Evolutionary conservation across 1,140 invertebrate species (phyloP).

Genomic region (Drosophila rhopaloa): DNA sequence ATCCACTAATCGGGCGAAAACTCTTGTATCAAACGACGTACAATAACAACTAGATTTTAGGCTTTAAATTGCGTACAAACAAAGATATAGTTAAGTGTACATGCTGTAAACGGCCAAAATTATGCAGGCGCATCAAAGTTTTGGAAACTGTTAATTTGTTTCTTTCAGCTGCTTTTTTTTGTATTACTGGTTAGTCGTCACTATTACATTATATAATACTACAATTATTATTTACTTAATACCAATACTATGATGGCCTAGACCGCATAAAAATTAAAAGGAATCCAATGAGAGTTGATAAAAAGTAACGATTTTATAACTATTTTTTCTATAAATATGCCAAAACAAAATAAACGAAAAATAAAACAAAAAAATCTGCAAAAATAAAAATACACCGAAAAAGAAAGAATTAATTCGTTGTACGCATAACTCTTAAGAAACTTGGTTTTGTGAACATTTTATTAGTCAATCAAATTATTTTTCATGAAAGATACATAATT

Average conservation of each 20-base stretch:
- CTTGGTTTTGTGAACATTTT: too few relatives aligned
- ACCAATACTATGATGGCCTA: slow-evolving; percentile 63
- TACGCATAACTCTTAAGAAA: too few relatives aligned
- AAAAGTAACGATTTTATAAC: slow-evolving; percentile 22
- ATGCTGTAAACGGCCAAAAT: slow-evolving; percentile 5
- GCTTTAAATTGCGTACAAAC: slow-evolving; percentile 64
- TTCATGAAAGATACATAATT: too few relatives aligned
- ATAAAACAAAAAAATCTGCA: neutral
- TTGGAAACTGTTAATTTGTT: slow-evolving; percentile 69
- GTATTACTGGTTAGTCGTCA: slow-evolving; percentile 64
- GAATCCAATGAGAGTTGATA: neutral
- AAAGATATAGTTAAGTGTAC: slow-evolving; percentile 10
- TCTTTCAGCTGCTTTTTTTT: slow-evolving; percentile 65
- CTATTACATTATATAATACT: slow-evolving; percentile 68
- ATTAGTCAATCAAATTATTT: too few relatives aligned
- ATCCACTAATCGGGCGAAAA: slow-evolving; percentile 37
- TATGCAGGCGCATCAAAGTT: slow-evolving; percentile 19
- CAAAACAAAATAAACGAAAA: neutral
- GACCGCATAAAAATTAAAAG: slow-evolving; percentile 37
- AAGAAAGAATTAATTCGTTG: too few relatives aligned
- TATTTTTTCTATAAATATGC: slow-evolving; percentile 20
- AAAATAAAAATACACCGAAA: too few relatives aligned
- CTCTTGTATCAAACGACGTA: slow-evolving; percentile 51
- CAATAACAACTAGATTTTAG: slow-evolving; percentile 70
- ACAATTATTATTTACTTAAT: slow-evolving; percentile 73